These are phyloP conservation scores for Sylvicapra grimmia DNA, from an alignment of 2,113 vertebrate species.

Conservation along the genomic window DNA sequence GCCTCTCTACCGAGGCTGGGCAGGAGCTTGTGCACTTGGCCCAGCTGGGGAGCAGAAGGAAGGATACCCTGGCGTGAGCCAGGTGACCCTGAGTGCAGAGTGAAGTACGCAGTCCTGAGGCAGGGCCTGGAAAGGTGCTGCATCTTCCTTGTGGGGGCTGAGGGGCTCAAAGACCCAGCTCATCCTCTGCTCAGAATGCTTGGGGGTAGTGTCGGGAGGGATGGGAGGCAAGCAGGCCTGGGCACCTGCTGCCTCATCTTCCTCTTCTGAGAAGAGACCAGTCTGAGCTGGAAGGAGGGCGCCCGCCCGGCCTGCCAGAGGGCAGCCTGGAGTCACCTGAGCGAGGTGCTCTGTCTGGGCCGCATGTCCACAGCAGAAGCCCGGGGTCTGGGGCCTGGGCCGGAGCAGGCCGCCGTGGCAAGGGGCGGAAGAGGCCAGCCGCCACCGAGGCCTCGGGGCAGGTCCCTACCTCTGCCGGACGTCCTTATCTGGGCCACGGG, in stretches of 20 bases:
- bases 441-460: slow-evolving; percentile 71
- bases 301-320: slow-evolving; percentile 63
- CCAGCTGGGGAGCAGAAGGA: slow-evolving; percentile 55
- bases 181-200: slow-evolving; percentile 67
- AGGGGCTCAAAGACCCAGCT: slow-evolving; percentile 56
- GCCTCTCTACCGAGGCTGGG: slow-evolving; percentile 57
- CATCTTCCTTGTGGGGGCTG: slow-evolving; percentile 68
- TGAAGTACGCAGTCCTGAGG: slow-evolving; percentile 53
- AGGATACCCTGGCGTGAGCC: slow-evolving; percentile 44
- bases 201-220: slow-evolving; percentile 65
- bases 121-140: slow-evolving; percentile 67
- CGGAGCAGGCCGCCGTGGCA: slow-evolving; percentile 65
- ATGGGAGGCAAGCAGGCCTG: slow-evolving; percentile 59
- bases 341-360: slow-evolving; percentile 68
- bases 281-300: slow-evolving; percentile 70
- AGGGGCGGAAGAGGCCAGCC: slow-evolving; percentile 71
- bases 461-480: slow-evolving; percentile 76
- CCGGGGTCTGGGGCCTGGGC: slow-evolving; percentile 70
- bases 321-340: slow-evolving; percentile 70
- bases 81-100: slow-evolving; percentile 72
- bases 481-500: slow-evolving; percentile 77
- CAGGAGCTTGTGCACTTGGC: slow-evolving; percentile 53
- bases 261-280: slow-evolving; percentile 73
- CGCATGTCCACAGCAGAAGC: slow-evolving; percentile 60
- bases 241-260: slow-evolving; percentile 67